These are phyloP conservation scores for Salvelinus sp. DNA, from an alignment of 2,113 vertebrate species.

Conservation along the genomic window DNA sequence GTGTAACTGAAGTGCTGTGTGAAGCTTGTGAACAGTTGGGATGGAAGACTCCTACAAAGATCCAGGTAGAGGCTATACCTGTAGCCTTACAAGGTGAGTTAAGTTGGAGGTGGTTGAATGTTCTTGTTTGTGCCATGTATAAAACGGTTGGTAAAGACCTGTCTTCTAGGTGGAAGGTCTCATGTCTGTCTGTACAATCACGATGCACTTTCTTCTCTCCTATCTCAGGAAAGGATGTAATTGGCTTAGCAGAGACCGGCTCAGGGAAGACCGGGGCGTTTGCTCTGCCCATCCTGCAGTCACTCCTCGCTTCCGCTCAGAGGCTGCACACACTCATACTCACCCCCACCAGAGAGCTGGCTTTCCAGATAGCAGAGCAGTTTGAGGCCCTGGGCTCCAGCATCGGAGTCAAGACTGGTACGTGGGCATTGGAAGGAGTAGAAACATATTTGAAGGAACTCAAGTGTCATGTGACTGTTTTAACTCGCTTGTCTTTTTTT, in stretches of 20 bases:
- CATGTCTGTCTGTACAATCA: not conserved
- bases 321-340: conserved; percentile 92
- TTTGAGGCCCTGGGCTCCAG: conserved; percentile 97
- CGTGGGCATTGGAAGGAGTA: not conserved
- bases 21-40: conserved; percentile 94
- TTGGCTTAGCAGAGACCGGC: conserved; percentile 95
- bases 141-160: not conserved
- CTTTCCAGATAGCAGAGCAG: conserved; percentile 96
- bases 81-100: conserved; percentile 87
- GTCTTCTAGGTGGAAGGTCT: too few relatives aligned
- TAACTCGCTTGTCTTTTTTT: conserved; percentile 14
- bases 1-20: conserved; percentile 95
- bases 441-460: not conserved
- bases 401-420: conserved; percentile 91
- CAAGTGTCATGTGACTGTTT: not conserved
- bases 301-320: conserved; percentile 84
- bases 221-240: conserved; percentile 83
- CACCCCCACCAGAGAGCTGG: conserved; percentile 93
- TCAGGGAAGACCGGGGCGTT: conserved; percentile 97
- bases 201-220: not conserved
- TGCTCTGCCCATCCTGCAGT: conserved; percentile 93
- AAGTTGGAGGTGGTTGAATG: not conserved
- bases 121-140: too few relatives aligned
- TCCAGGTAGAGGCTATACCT: conserved; percentile 92
- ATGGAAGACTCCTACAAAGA: conserved; percentile 95